phyloP scores from a whole-genome alignment of 2,113 vertebrate genomes.

The Dipodomys merriami region DNA sequence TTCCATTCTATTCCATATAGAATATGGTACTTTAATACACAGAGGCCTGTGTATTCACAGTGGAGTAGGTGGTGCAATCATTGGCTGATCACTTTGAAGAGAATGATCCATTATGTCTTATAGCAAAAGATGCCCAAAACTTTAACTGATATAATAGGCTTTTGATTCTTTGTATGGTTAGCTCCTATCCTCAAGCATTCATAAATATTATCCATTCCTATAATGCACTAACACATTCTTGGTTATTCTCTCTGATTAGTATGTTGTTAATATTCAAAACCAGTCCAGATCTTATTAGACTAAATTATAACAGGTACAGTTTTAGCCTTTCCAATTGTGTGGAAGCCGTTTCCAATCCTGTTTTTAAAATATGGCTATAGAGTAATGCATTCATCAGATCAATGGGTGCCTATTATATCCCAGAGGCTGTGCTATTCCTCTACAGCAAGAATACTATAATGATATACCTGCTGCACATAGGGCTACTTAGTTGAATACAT shows the following conservation, averaged over 20 bases:
- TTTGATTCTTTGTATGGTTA: not conserved
- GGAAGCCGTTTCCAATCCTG: not conserved
- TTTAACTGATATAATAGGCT: not conserved
- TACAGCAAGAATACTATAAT: not conserved
- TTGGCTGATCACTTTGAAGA: not conserved
- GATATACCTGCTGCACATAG: not conserved
- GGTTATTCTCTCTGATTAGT: not conserved
- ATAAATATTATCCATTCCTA: not conserved
- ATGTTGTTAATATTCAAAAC: not conserved
- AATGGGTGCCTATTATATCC: not conserved
- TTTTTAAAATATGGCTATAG: not conserved
- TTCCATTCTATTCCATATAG: not conserved
- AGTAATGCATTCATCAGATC: not conserved
- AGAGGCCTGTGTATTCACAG: not conserved
- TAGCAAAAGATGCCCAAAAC: not conserved
- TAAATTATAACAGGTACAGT: not conserved
- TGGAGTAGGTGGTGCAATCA: not conserved
- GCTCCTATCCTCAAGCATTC: not conserved
- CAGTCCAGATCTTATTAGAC: not conserved
- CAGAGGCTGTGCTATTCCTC: not conserved
- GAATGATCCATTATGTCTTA: not conserved
- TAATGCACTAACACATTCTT: not conserved
- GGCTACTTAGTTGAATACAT: not conserved
- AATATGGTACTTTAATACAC: not conserved
- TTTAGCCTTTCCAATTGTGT: conserved; percentile 14